Evolutionary conservation across 2,113 vertebrate species (phyloP).

Genomic region (Osmerus mordax): DNA sequence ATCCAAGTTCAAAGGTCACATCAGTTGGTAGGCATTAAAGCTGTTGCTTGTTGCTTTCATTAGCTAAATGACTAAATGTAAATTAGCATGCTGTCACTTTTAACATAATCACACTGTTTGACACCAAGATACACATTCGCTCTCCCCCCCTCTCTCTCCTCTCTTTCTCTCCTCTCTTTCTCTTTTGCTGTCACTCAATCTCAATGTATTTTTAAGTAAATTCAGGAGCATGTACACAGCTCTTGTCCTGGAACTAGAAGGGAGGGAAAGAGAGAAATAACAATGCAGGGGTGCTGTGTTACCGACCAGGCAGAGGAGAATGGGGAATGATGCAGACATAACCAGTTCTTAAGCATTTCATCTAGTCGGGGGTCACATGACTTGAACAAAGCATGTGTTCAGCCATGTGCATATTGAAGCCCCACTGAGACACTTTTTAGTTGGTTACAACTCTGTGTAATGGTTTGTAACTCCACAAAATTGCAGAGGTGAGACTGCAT

Average conservation of each 20-base stretch:
- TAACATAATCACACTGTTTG: background rate
- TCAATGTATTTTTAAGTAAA: background rate
- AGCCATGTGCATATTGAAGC: background rate
- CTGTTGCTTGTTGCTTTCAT: background rate
- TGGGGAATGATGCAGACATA: slow-evolving; percentile 14
- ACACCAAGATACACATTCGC: background rate
- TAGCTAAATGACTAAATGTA: too few relatives aligned
- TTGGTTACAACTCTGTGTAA: background rate
- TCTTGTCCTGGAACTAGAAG: slow-evolving; percentile 8
- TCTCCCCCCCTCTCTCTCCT: background rate
- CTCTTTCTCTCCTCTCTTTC: background rate
- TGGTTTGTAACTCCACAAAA: background rate
- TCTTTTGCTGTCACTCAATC: background rate
- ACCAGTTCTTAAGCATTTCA: slow-evolving; percentile 15
- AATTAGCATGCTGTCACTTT: background rate
- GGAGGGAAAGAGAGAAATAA: background rate
- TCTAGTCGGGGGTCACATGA: background rate
- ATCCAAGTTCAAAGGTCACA: background rate
- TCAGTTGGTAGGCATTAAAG: background rate
- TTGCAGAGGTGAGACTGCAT: background rate
- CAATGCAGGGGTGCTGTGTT: background rate
- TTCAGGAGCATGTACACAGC: background rate
- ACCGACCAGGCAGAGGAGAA: slow-evolving; percentile 14
- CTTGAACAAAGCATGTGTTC: background rate
- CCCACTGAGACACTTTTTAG: background rate